These are phyloP conservation scores for Varroa destructor DNA, from an alignment of 1,140 invertebrate genomes.

Conservation along the genomic window DNA sequence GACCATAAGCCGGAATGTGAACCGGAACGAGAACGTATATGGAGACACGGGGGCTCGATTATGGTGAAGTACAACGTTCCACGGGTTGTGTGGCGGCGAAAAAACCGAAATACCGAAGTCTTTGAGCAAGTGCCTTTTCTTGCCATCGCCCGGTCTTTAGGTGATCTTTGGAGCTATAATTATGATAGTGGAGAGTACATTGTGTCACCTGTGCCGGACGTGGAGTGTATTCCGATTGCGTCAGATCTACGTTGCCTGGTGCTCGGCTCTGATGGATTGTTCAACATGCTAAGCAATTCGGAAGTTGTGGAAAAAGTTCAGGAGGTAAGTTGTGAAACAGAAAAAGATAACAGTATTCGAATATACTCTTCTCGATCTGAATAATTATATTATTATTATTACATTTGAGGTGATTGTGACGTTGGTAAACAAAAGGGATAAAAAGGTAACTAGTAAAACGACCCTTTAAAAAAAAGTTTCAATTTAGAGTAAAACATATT, in stretches of 20 bases:
- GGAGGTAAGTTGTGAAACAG: constrained; percentile 5
- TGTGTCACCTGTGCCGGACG: constrained; percentile 13
- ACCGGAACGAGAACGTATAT: neutral
- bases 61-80: constrained; percentile 21
- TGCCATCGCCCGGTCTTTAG: neutral
- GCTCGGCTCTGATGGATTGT: constrained; percentile 20
- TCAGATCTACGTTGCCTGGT: neutral
- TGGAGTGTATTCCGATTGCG: neutral
- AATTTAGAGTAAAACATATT: too few relatives aligned
- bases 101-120: neutral
- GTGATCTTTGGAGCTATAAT: constrained; percentile 24
- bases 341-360: neutral
- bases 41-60: neutral
- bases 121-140: constrained; percentile 6
- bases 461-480: too few relatives aligned
- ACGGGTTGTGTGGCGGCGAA: constrained; percentile 6
- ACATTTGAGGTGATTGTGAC: too few relatives aligned
- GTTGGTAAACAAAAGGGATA: too few relatives aligned
- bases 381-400: too few relatives aligned
- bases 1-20: constrained; percentile 14
- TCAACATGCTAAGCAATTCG: constrained; percentile 1
- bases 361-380: neutral
- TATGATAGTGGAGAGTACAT: neutral
- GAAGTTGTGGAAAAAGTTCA: constrained; percentile 5
- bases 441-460: too few relatives aligned